phyloP scores from a whole-genome alignment of 2,888 invertebrate genomes.

The Cistogaster globosa region DNA sequence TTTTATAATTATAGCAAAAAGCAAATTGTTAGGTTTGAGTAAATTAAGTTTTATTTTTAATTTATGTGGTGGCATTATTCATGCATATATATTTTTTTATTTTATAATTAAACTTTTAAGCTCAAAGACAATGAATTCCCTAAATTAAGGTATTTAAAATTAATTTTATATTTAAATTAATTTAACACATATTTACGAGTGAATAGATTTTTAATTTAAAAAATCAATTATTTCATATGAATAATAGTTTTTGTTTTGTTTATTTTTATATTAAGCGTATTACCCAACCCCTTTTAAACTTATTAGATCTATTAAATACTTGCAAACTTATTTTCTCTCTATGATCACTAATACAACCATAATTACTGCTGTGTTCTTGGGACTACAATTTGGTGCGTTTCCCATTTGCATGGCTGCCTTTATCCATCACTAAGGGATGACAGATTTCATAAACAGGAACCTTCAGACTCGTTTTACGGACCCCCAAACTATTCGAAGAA shows the following conservation, averaged over 20 bases:
- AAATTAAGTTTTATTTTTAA: not conserved
- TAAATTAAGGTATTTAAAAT: slow-evolving; percentile 9
- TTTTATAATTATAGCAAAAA: no score
- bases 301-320: slow-evolving; percentile 45
- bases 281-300: slow-evolving; percentile 68
- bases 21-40: not conserved
- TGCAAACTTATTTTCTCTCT: slow-evolving; percentile 51
- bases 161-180: not conserved
- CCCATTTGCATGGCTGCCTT: slow-evolving; percentile 54
- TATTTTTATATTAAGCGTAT: slow-evolving; percentile 70
- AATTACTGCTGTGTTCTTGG: slow-evolving; percentile 68
- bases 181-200: not conserved
- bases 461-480: slow-evolving; percentile 80
- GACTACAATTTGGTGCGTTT: slow-evolving; percentile 79
- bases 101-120: slow-evolving; percentile 32
- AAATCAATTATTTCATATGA: no score
- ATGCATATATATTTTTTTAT: not conserved
- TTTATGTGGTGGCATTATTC: not conserved
- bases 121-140: slow-evolving; percentile 46
- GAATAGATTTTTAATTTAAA: no score
- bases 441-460: slow-evolving; percentile 83
- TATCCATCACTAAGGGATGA: slow-evolving; percentile 83
- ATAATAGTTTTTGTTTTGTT: no score
- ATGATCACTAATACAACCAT: slow-evolving; percentile 17
- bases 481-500: slow-evolving; percentile 81